Evolutionary conservation across 2,113 vertebrate genomes (phyloP), one percentile per base, ranked within the genome.

Genomic region (Microtus oregoni): DNA sequence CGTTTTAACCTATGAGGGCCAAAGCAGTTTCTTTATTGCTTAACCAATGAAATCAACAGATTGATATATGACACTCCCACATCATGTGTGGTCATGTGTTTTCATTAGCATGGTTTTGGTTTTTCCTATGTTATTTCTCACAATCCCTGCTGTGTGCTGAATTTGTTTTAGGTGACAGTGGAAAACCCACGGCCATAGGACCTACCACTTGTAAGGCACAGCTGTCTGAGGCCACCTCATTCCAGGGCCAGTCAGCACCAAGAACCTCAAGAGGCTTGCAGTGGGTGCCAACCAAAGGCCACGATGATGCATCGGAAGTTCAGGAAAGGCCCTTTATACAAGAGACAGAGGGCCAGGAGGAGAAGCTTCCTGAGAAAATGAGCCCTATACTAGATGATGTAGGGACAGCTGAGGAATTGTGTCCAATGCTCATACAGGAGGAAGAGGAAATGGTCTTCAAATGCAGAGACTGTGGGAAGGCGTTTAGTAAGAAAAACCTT

Each of bases 381-480:
- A 79, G 28, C 44, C 63, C 65, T 28, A 32, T 28, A 7, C 58
- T 2, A n/a, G 65, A 5, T 11, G 10, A n/a, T 19, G 38, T 44
- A 30, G 50, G 90, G 65, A n/a, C 63, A 63, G 85, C 10, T 19
- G 32, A 20, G 9, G 38, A 72, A 6, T 3, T 20, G 0, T 19
- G 30, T 44, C 35, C 79, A 8, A 12, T 15, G 17, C 26, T 0
- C 11, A 12, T 10, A 20, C 72, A 32, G 78, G 73, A 92, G 7
- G 91, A 90, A 68, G 94, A 96, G 24, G 92, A 93, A 85, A 89
- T 47, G 17, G 19, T 12, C 70, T 97, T 96, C 81, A 92, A 85
- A 32, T 98, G 97, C 81, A 61, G 1, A 0, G 96, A 96, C 7
- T 98, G 96, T 11, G 96, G 96, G n/a, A 98, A 98, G 68, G 86